Base-by-base conservation (phyloP, 2,113 vertebrate genomes). In the Rhabdomys dilectus region DNA sequence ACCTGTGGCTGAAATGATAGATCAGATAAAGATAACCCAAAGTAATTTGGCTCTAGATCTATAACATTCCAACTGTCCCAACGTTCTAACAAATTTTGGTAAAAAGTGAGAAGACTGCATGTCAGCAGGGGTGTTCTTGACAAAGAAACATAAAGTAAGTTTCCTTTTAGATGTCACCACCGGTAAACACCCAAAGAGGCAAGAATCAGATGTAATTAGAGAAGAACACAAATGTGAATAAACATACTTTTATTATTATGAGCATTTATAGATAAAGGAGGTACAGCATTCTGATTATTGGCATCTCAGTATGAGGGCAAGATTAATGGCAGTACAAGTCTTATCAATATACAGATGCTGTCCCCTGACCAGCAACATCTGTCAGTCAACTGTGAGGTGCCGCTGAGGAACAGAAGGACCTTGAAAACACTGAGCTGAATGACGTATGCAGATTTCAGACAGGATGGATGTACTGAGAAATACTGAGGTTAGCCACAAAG, bases 191-290 rank as follows among this genome's bases (percentile, higher is more conserved):
- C 60, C 45, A 80, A 87, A 66, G 95, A 85, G 29, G 68, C 92
- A 29, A 94, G 45, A 70, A 92, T 94, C 56, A 75, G 36, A 95
- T 56, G 4, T 5, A 73, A 11, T 56, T 88, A 94, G 73, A 89
- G 8, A 88, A 77, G 17, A 93, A 84, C 89, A 62, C 26, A 91
- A 88, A 76, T 93, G 64, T 77, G 13, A 92, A 84, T 73, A 82
- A 91, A 72, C 56, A 88, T 26, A 94, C 12, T 75, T 86, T 81
- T 45, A 82, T 10, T 62, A 17, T 81, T 81, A 73, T n/a, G 31
- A 87, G 34, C 66, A 34, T 60, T 89, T 78, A 89, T 68, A 81
- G 51, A 86, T 51, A 93, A 95, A 21, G 75, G 31, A 4, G 70
- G 78, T 53, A 81, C 11, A 39, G 22, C 56, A 24, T 39, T 84